A percentile compares a stretch with the other conserved stretches of the same genome.
phyloP scores from a whole-genome alignment of 2,888 invertebrate species.

The Parasteatoda lunata region DNA sequence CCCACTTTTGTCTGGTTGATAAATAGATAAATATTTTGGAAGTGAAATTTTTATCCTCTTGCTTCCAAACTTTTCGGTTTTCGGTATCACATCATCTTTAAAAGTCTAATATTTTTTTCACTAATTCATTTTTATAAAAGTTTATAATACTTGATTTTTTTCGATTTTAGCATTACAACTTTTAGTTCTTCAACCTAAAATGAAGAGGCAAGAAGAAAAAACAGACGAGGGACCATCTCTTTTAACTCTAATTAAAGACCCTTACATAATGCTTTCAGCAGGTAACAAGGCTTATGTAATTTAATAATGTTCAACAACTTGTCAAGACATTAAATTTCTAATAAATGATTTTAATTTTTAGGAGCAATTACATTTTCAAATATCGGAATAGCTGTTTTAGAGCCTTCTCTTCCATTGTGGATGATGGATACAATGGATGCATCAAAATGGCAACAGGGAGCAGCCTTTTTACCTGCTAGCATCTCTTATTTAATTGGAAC shows the following conservation, averaged over 20 bases:
- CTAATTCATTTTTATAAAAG: no score
- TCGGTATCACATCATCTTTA: no score
- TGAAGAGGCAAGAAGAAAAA: slow-evolving; percentile 85
- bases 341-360: slow-evolving; percentile 72
- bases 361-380: slow-evolving; percentile 98
- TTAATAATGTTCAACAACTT: not conserved
- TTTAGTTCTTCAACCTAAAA: slow-evolving; percentile 93
- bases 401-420: slow-evolving; percentile 99
- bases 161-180: slow-evolving; percentile 86
- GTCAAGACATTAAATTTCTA: not conserved
- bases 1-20: not conserved
- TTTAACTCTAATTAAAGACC: slow-evolving; percentile 90
- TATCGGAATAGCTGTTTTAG: slow-evolving; percentile 99
- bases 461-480: slow-evolving; percentile 95
- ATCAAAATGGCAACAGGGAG: slow-evolving; percentile 88
- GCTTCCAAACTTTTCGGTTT: not conserved
- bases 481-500: slow-evolving; percentile 98
- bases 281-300: slow-evolving; percentile 78
- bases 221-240: slow-evolving; percentile 91
- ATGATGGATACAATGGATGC: slow-evolving; percentile 99
- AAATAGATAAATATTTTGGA: not conserved
- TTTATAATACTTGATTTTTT: not conserved
- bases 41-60: not conserved
- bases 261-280: slow-evolving; percentile 97
- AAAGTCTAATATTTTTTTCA: no score